Evolutionary conservation across 2,113 vertebrate species (phyloP).

Genomic region (Crotalus helleri): DNA sequence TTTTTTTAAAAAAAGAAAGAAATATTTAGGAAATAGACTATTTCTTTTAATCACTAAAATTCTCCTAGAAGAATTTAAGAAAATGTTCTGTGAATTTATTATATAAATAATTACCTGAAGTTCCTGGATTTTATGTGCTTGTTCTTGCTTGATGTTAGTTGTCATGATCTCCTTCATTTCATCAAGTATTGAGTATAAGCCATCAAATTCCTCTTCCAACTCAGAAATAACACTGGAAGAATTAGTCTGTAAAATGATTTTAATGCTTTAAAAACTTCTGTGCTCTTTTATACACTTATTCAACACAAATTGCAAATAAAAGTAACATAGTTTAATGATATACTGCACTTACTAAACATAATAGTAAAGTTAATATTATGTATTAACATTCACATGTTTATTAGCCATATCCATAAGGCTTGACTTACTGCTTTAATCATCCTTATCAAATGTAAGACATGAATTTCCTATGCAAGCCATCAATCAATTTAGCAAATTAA

Average conservation of each 20-base stretch:
- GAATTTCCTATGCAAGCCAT: not conserved
- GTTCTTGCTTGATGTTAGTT: conserved; percentile 81
- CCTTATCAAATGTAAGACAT: not conserved
- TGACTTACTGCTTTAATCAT: not conserved
- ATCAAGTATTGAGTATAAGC: conserved; percentile 78
- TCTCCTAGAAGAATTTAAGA: not conserved
- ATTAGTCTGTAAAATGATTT: conserved; percentile 73
- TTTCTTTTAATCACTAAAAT: not conserved
- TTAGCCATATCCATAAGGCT: not conserved
- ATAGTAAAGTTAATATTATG: not conserved
- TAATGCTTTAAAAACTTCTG: not conserved
- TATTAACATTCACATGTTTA: not conserved
- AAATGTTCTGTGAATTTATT: not conserved
- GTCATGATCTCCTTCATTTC: conserved; percentile 84
- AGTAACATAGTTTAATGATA: not conserved
- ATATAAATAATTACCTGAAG: conserved; percentile 75
- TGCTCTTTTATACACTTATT: not conserved
- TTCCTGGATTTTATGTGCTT: conserved; percentile 79
- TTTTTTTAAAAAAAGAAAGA: too few species aligned
- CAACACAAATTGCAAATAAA: not conserved
- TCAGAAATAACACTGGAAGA: conserved; percentile 81
- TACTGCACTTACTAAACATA: not conserved
- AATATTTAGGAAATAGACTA: not conserved
- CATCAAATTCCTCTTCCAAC: conserved; percentile 88
- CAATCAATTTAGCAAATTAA: not conserved